A percentile compares a stretch with the other conserved stretches of the same genome.
Evolutionary conservation across 2,113 vertebrate species (phyloP).

Genomic region (Cheirogaleus medius): DNA sequence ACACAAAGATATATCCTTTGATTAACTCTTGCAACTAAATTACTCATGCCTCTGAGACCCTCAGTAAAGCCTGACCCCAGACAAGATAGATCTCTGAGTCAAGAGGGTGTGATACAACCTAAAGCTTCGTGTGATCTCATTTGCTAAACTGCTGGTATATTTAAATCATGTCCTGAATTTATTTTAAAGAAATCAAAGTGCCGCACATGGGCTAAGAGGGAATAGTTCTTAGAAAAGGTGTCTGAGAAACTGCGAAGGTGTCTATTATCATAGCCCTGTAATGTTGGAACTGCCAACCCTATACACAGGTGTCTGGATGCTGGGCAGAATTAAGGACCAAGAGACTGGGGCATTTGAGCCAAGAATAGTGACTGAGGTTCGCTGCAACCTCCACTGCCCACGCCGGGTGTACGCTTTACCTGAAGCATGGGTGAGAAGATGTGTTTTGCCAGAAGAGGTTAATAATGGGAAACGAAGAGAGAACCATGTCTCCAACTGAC

Average conservation of each 20-base stretch:
- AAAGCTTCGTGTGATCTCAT: background rate
- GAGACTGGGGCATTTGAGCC: fast-evolving
- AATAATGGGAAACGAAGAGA: too few relatives aligned
- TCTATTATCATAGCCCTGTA: background rate
- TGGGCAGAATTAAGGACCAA: background rate
- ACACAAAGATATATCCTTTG: background rate
- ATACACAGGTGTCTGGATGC: fast-evolving
- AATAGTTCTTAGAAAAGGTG: background rate
- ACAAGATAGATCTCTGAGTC: too few relatives aligned
- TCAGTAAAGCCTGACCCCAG: fast-evolving
- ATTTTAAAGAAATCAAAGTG: background rate
- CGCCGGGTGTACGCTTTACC: fast-evolving
- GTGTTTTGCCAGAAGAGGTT: background rate
- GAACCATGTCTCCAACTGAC: too few relatives aligned
- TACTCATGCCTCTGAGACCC: background rate
- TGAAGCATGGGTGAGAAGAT: background rate
- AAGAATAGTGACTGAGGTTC: background rate
- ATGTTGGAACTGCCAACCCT: fast-evolving
- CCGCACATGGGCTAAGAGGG: background rate
- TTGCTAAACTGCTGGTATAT: background rate
- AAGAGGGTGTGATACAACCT: background rate
- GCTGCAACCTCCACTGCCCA: background rate
- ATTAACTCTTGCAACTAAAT: too few relatives aligned
- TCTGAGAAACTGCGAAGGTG: background rate
- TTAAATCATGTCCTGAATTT: background rate